Base-by-base conservation (phyloP, 2,113 vertebrate species). In the Pomatostomus ruficeps region DNA sequence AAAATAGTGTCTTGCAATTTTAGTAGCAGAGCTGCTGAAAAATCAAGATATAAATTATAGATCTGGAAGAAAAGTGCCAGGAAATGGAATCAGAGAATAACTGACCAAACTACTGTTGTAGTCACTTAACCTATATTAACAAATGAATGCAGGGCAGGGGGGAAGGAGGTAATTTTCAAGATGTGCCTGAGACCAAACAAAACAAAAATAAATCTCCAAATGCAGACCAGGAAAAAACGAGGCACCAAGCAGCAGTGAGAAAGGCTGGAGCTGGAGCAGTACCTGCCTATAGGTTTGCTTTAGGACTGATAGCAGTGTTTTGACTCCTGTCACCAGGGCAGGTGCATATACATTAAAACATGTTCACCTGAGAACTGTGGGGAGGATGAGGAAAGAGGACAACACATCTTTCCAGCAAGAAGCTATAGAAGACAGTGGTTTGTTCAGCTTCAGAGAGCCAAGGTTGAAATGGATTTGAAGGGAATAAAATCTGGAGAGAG, bases 271-370 rank as follows among this genome's bases (percentile, higher is more conserved):
- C 33, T 42, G 49, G 62, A 83, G 57, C 29, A 29, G 25, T 52
- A 57, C 0, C 0, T 35, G 21, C 29, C 43, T 1, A 0, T 73
- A 7, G 1, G 2, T 38, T 10, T 3, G 35, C 23, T 79, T 90
- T 8, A 21, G 67, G 58, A 76, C 40, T 65, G 66, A 33, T 35
- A 88, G 87, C 43, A 72, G 12, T 38, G 61, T 36, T 87, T 77
- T 71, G 58, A 45, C 31, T 88, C 42, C 23, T 7, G 1, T 52
- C 35, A 26, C 35, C 35, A 49, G 4, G 3, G 11, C 42, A 70
- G 59, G 31, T 9, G 19, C 7, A 12, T 12, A 33, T 21, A 48
- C 43, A 65, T 36, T 43, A 46, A 75, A 92, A 13, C 4, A 55
- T 51, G 14, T 43, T 74, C 38, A 81, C 29, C 35, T 63, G 43